phyloP scores from a whole-genome alignment of 2,113 vertebrate species.

The Carlito syrichta region DNA sequence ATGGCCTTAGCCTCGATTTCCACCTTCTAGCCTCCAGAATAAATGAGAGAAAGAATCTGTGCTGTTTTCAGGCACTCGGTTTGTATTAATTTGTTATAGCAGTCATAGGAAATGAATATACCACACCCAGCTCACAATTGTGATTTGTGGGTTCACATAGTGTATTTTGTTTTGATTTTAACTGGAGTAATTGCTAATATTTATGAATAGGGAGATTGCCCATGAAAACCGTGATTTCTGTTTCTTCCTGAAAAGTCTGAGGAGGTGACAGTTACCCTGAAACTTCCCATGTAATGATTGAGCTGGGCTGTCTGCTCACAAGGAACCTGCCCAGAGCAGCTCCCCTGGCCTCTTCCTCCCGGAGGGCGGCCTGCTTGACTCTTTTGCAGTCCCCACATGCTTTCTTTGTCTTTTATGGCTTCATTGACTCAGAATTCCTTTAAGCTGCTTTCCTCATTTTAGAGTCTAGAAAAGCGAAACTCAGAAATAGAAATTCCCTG shows the following conservation, averaged over 20 bases:
- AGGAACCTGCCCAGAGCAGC: too few species aligned
- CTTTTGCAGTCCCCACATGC: fast-evolving
- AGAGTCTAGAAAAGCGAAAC: not conserved
- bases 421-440: not conserved
- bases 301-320: not conserved
- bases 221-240: not conserved
- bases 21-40: not conserved
- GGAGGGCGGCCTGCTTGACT: fast-evolving
- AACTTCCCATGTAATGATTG: fast-evolving
- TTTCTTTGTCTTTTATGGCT: not conserved
- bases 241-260: not conserved
- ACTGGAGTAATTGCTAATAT: not conserved
- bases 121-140: not conserved
- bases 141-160: not conserved
- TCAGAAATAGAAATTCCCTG: not conserved
- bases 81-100: not conserved
- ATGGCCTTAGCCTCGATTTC: fast-evolving
- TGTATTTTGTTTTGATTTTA: not conserved
- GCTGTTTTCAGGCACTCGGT: not conserved
- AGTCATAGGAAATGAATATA: fast-evolving
- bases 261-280: not conserved
- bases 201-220: not conserved
- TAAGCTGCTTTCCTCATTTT: not conserved
- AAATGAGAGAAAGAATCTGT: not conserved
- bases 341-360: fast-evolving